Evolutionary conservation across 2,113 vertebrate genomes (phyloP).

Genomic region (Nibea coibor): DNA sequence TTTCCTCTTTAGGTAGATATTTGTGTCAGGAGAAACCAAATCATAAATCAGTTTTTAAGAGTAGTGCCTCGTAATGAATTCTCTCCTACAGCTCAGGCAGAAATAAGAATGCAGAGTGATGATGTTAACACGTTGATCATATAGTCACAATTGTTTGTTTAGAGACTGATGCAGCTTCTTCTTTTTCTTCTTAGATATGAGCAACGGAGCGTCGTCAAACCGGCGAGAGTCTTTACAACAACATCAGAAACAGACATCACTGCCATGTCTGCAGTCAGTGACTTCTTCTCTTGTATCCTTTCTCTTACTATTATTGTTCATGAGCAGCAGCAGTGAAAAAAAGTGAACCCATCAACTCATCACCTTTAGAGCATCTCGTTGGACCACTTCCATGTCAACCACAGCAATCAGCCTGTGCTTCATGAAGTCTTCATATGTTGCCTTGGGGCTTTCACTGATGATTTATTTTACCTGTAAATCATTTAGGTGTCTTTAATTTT

Average conservation of each 20-base stretch:
- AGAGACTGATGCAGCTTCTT: neutral
- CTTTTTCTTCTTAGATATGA: slow-evolving; percentile 82
- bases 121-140: neutral
- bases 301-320: slow-evolving; percentile 18
- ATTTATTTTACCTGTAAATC: slow-evolving; percentile 67
- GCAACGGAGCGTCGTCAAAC: slow-evolving; percentile 80
- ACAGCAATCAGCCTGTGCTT: slow-evolving; percentile 48
- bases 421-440: slow-evolving; percentile 37
- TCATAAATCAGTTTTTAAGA: neutral
- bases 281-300: slow-evolving; percentile 94
- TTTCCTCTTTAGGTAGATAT: slow-evolving; percentile 4
- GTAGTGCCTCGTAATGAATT: neutral
- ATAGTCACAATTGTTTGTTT: neutral
- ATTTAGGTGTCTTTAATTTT: slow-evolving; percentile 64
- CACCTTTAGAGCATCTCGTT: slow-evolving; percentile 31
- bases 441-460: slow-evolving; percentile 45
- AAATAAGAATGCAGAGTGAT: neutral
- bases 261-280: slow-evolving; percentile 88
- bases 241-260: slow-evolving; percentile 82
- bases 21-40: neutral
- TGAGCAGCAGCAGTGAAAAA: slow-evolving; percentile 11
- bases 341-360: slow-evolving; percentile 24
- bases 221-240: slow-evolving; percentile 76
- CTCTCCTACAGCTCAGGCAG: neutral
- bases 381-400: slow-evolving; percentile 39